A percentile compares a stretch with the other conserved stretches of the same genome.
phyloP scores from a whole-genome alignment of 1,140 invertebrate genomes.

The Drosophila dunni region DNA sequence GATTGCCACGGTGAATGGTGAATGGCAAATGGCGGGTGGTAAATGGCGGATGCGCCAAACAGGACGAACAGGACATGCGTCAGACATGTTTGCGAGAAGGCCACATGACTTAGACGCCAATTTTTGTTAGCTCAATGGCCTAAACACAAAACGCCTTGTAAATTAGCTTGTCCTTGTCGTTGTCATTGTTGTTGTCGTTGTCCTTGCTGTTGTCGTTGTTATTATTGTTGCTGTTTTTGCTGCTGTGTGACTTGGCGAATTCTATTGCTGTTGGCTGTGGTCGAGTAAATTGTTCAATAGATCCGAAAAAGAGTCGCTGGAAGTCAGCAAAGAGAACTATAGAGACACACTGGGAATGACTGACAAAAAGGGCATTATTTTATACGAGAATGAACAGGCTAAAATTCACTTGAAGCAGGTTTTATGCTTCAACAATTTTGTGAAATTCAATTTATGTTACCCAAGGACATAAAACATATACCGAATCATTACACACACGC shows the following conservation, averaged over 20 bases:
- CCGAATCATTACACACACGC: conserved; percentile 72
- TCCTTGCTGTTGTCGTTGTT: not conserved
- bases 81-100: conserved; percentile 35
- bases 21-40: conserved; percentile 36
- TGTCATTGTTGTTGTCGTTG: conserved; percentile 42
- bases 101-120: conserved; percentile 64
- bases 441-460: conserved; percentile 83
- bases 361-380: conserved; percentile 79
- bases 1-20: conserved; percentile 69
- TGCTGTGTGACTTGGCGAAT: conserved; percentile 68
- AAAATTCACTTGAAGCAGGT: conserved; percentile 81
- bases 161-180: conserved; percentile 68
- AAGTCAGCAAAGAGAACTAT: not conserved
- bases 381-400: conserved; percentile 81
- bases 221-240: conserved; percentile 39
- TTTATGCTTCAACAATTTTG: conserved; percentile 83
- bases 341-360: conserved; percentile 59
- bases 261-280: conserved; percentile 36
- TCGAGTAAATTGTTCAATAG: conserved; percentile 66
- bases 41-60: conserved; percentile 57
- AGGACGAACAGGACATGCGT: conserved; percentile 15
- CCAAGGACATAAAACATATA: conserved; percentile 82
- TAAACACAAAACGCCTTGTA: conserved; percentile 73
- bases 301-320: conserved; percentile 5
- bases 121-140: conserved; percentile 70